Base-by-base conservation (phyloP, 2,888 invertebrate species). In the Phalera bucephala region DNA sequence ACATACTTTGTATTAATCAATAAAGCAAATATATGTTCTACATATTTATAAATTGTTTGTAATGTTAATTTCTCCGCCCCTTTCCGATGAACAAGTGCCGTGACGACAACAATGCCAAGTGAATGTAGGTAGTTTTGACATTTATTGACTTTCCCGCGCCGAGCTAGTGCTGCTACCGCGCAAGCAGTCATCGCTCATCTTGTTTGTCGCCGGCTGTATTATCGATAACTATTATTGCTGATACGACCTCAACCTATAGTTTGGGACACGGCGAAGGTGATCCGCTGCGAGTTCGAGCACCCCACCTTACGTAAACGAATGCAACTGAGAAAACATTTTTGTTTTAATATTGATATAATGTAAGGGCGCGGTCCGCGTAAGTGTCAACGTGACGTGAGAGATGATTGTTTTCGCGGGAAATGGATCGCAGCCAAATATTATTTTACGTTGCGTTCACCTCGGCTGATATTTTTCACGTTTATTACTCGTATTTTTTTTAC, bases 181-280 rank as follows among this genome's bases (percentile, higher is more conserved):
- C 29, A n/a, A n/a, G n/a, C n/a, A 33, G 30, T 67, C 72, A 64
- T 64, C 53, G 61, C 36, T 62, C 68, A 62, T 72, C 72, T 78
- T 83, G 80, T 83, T 80, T 83, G 80, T 72, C 72, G 50, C 42
- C 8, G 27, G 40, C 45, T 60, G 64, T 61, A 63, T 65, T 79
- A 78, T 83, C 78, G 77, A 79, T 76, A 75, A 73, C 76, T 80
- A 78, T 84, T 82, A 85, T 82, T 77, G 73, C 66, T 57, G 72
- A 70, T 72, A 64, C 70, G 86, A 80, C 85, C 86, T 85, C 80
- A 80, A 79, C 78, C 76, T 70, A 76, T 69, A 77, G 81, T 80
- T 84, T 81, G 82, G 82, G 83, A 82, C 85, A 74, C 69, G 47
- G 46, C 71, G 81, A 84, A 85, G 86, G 86, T 85, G 82, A 85